A percentile compares a stretch with the other conserved stretches of the same genome.
These are phyloP conservation scores for Ormyrus pomaceus DNA, from an alignment of 2,888 invertebrate genomes.

Conservation along the genomic window DNA sequence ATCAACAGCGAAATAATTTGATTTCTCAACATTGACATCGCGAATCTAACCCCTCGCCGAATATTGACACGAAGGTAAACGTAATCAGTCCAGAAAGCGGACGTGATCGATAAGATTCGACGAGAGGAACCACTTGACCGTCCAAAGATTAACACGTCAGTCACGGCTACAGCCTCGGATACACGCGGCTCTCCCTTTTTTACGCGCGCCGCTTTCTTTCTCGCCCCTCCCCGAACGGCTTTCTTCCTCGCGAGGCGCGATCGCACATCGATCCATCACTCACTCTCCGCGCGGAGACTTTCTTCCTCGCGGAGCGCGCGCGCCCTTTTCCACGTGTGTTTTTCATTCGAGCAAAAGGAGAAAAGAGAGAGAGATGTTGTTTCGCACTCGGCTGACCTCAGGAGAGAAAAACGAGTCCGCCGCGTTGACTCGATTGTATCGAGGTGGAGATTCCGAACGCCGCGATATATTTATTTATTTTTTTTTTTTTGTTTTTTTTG, in stretches of 20 bases:
- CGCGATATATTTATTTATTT: background rate
- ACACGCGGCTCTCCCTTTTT: background rate
- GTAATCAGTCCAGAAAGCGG: too few relatives aligned
- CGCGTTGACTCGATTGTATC: conserved; percentile 44
- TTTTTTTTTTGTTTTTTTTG: background rate
- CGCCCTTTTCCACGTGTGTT: conserved; percentile 25
- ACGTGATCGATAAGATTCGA: too few relatives aligned
- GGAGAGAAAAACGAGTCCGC: conserved; percentile 46
- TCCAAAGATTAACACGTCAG: conserved; percentile 12
- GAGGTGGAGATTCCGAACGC: background rate
- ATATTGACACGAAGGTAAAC: too few relatives aligned
- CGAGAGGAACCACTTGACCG: background rate
- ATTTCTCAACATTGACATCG: too few relatives aligned
- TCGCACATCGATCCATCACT: conserved; percentile 46
- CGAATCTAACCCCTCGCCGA: too few relatives aligned
- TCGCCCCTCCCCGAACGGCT: background rate
- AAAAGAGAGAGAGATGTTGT: conserved; percentile 25
- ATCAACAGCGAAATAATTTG: too few relatives aligned
- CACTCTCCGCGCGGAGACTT: conserved; percentile 15
- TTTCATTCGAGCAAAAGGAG: conserved; percentile 11
- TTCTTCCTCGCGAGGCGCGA: conserved; percentile 2
- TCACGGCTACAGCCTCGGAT: background rate
- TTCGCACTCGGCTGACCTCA: conserved; percentile 41
- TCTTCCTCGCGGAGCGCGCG: conserved; percentile 14
- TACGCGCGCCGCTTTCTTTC: background rate